Base-by-base conservation (phyloP, 2,797 vertebrate species). In the Aeoliscus strigatus region DNA sequence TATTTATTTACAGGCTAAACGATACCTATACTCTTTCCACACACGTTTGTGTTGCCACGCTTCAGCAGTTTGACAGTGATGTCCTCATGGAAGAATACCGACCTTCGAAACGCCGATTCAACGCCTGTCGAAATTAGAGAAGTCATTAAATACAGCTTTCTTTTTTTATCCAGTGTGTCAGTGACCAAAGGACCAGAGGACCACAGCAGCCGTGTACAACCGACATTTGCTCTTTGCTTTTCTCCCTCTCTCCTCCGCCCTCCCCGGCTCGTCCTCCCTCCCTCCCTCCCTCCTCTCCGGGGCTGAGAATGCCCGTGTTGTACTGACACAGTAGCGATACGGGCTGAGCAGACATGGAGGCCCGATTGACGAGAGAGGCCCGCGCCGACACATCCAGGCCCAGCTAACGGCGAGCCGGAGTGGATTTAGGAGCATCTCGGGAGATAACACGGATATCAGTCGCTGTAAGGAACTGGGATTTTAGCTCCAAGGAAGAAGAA, bases 331-430 rank as follows among this genome's bases (percentile, higher is more conserved):
- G 87, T 81, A 87, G 81, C 80, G 83, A 80, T 84, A 85, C 89
- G 87, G 87, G 86, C 87, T 86, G 75, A 87, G 85, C 82, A 86
- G 87, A 87, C 86, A 90, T 90, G 88, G 87, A 90, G 89, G 89
- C 89, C 89, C 87, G 79, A 79, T 70, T 82, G 75, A 81, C 83
- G 70, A 85, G 77, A 66, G 76, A 86, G 86, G 84, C 89, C 85
- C 82, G 66, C 61, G 82, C 79, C 78, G 85, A 87, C 82, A 84
- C 81, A 75, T 81, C 80, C 72, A 75, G 80, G 76, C 83, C 76
- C 60, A 74, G 84, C 80, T 83, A 85, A 85, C 71, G 69, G 65
- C 57, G 63, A 48, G 67, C 71, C 73, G 60, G 73, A 78, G 57
- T 47, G 51, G 75, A 79, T 64, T 66, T 75, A 38, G 52, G 71